phyloP scores from a whole-genome alignment of 2,888 invertebrate species.

The Apodemia duryi region DNA sequence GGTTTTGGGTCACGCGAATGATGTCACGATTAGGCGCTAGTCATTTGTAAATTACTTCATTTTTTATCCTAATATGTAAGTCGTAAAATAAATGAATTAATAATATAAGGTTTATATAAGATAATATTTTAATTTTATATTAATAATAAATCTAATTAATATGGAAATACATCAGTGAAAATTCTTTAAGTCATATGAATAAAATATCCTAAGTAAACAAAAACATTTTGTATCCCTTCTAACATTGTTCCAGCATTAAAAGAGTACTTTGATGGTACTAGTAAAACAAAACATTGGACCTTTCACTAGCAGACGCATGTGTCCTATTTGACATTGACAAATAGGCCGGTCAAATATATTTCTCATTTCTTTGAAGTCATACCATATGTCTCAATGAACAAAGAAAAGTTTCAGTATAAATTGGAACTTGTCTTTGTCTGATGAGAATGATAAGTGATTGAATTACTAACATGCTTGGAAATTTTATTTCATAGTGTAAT shows the following conservation, averaged over 20 bases:
- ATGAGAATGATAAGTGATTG: constrained; percentile 7
- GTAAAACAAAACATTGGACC: constrained; percentile 46
- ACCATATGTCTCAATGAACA: not conserved
- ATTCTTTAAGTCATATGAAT: not conserved
- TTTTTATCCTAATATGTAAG: too few relatives aligned
- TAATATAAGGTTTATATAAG: too few relatives aligned
- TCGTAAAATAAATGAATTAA: too few relatives aligned
- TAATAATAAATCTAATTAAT: too few relatives aligned
- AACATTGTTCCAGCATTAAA: constrained; percentile 5
- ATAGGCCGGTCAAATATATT: constrained; percentile 43
- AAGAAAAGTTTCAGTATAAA: constrained; percentile 9
- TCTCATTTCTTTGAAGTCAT: constrained; percentile 13
- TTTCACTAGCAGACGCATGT: constrained; percentile 62
- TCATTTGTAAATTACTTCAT: too few relatives aligned
- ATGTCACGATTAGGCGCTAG: too few relatives aligned
- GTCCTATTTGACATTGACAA: constrained; percentile 63
- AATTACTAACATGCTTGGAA: not conserved
- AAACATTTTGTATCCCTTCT: not conserved
- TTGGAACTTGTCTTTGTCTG: constrained; percentile 10
- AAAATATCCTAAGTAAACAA: not conserved
- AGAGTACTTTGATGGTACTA: constrained; percentile 1
- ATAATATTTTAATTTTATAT: too few relatives aligned
- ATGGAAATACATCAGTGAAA: too few relatives aligned
- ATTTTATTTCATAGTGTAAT: not conserved
- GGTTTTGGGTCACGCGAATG: too few relatives aligned